These are phyloP conservation scores for Drosophila borealis DNA, from an alignment of 2,888 invertebrate genomes.

Conservation along the genomic window DNA sequence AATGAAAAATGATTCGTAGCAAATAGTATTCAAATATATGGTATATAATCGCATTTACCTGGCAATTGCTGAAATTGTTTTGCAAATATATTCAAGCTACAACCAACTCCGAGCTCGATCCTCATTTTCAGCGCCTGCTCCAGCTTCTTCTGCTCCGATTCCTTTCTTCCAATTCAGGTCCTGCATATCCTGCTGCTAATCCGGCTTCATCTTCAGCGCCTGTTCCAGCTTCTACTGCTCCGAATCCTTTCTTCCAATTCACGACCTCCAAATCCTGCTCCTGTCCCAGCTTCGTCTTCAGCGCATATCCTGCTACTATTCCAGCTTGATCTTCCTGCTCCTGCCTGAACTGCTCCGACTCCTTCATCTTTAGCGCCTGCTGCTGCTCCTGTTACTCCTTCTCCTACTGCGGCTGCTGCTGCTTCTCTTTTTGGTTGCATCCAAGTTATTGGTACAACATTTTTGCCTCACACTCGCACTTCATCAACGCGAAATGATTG, in stretches of 20 bases:
- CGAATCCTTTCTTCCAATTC: background rate
- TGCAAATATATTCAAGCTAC: no score
- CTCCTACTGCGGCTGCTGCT: background rate
- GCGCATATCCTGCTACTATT: background rate
- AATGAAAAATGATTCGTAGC: background rate
- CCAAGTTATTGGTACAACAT: slow-evolving; percentile 72
- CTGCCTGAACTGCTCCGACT: background rate
- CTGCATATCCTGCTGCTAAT: background rate
- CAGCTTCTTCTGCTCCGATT: background rate
- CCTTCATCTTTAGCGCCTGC: background rate
- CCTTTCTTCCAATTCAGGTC: background rate
- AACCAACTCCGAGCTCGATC: no score
- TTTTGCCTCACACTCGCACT: slow-evolving; percentile 81
- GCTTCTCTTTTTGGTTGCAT: slow-evolving; percentile 31
- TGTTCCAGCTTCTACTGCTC: background rate
- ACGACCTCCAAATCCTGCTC: background rate
- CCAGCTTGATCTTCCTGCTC: background rate
- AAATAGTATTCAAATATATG: background rate
- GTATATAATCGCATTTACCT: background rate
- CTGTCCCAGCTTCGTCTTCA: background rate
- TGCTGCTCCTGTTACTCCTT: background rate
- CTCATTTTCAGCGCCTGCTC: background rate
- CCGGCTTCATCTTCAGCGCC: background rate
- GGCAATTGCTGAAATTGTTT: background rate
- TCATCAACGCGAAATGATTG: slow-evolving; percentile 81